Base-by-base conservation (phyloP, 2,797 vertebrate species). In the Sarcoramphus papa region DNA sequence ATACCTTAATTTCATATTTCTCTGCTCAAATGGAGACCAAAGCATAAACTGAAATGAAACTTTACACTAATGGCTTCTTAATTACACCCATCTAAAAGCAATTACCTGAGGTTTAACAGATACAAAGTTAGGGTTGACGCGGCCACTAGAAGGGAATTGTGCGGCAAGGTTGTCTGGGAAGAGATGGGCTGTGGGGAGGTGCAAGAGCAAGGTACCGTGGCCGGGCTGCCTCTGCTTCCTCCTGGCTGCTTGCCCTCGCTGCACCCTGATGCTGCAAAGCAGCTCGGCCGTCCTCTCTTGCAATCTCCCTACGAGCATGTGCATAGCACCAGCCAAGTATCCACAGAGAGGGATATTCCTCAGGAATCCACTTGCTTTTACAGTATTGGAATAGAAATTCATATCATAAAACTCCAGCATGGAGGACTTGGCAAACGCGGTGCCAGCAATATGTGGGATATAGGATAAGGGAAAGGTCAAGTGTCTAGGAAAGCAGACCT, bases 61-160 rank as follows among this genome's bases (percentile, higher is more conserved):
- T 98, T 97, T 97, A 97, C 96, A 97, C 97, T 98, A 98, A 98
- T 98, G 97, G 97, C 81, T 98, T 98, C 98, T 98, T 98, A 98
- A 98, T 98, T 98, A 98, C 96, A 97, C 95, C 98, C 98, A 98
- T 98, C 97, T 98, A 98, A 98, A 98, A 98, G 97, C 98, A 98
- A 98, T 98, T 98, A 98, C 97, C 97, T 98, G 97, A 97, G 97
- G 97, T 97, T 97, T 97, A 98, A 96, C 96, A 97, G 97, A 98
- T 97, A 97, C 95, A 97, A 92, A 98, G 98, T 97, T 98, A 89
- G 97, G 96, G 97, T 97, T 97, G 97, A 98, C 67, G 93, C 31
- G 94, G 96, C 96, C 94, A 97, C 93, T 37, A 35, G 93, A 96
- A 95, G 96, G 95, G 97, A 96, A 96, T 53, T 63, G 75, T 76